Percentiles rank a stretch among this genome's conserved stretches.
These are phyloP conservation scores for Cnemophilus loriae DNA, from an alignment of 2,113 vertebrate species.

Conservation along the genomic window DNA sequence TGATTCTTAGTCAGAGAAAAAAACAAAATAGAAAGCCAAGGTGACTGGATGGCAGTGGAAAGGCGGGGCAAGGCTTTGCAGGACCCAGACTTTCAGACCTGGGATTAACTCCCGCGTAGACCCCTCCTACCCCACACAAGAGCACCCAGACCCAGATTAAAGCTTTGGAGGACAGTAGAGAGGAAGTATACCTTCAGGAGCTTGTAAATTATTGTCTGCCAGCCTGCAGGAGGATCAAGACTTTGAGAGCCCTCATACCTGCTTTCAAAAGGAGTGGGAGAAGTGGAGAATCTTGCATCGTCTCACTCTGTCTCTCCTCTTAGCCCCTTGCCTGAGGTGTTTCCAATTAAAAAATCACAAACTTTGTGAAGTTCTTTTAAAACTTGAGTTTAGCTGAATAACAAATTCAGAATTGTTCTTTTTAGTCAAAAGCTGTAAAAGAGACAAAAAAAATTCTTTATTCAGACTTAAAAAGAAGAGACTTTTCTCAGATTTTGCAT, in stretches of 20 bases:
- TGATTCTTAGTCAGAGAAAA: neutral
- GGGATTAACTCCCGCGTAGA: neutral
- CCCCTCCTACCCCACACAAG: neutral
- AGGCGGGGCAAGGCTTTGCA: neutral
- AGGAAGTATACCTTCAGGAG: neutral
- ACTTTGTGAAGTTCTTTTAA: neutral
- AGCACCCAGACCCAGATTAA: neutral
- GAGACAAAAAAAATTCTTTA: neutral
- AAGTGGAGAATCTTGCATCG: neutral
- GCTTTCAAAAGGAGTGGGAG: too few relatives aligned
- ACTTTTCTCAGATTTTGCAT: neutral
- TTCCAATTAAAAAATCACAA: neutral
- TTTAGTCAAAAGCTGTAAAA: neutral
- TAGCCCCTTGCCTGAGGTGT: neutral
- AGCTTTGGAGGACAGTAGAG: neutral
- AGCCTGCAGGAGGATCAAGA: neutral
- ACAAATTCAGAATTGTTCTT: neutral
- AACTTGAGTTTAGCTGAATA: neutral
- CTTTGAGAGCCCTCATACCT: neutral
- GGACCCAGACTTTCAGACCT: neutral
- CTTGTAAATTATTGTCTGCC: too few relatives aligned
- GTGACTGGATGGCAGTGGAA: neutral
- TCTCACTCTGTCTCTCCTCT: neutral
- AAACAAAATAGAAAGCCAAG: neutral
- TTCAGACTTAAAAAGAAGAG: neutral